Percentiles rank a stretch among this genome's conserved stretches.
Evolutionary conservation across 2,797 vertebrate species (phyloP).

Genomic region (Silurus lanzhouensis): DNA sequence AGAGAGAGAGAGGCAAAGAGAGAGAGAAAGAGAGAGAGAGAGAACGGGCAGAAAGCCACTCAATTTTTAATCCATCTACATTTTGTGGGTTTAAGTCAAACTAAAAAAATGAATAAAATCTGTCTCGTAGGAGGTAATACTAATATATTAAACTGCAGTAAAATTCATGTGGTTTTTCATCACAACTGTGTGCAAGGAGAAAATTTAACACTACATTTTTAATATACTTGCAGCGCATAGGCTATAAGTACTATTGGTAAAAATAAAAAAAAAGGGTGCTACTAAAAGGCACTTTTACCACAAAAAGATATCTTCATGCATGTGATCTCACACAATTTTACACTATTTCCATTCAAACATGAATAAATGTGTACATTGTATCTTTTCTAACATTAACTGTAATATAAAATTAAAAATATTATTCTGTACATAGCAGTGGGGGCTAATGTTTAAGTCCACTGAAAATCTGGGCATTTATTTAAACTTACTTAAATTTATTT

Average conservation of each 20-base stretch:
- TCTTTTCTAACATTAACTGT: not conserved
- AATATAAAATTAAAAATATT: not conserved
- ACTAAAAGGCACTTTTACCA: not conserved
- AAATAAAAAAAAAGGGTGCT: not conserved
- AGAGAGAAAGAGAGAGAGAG: slow-evolving; percentile 42
- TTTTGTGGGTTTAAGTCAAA: slow-evolving; percentile 29
- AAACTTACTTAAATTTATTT: not conserved
- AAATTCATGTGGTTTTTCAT: not conserved
- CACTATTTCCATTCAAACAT: not conserved
- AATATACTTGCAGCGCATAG: not conserved
- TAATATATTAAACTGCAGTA: slow-evolving; percentile 28
- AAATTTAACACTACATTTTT: slow-evolving; percentile 8
- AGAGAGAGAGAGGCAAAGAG: slow-evolving; percentile 57
- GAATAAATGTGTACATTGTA: not conserved
- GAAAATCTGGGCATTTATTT: not conserved
- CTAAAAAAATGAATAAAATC: slow-evolving; percentile 32
- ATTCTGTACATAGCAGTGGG: not conserved
- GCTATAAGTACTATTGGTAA: not conserved
- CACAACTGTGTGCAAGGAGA: not conserved
- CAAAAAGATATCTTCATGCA: not conserved
- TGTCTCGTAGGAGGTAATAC: slow-evolving; percentile 19
- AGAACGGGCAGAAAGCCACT: slow-evolving; percentile 33
- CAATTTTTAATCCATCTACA: slow-evolving; percentile 35
- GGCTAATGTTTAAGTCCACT: not conserved
- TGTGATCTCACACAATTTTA: not conserved